Evolutionary conservation across 2,113 vertebrate species (phyloP).

Genomic region (Mola mola): DNA sequence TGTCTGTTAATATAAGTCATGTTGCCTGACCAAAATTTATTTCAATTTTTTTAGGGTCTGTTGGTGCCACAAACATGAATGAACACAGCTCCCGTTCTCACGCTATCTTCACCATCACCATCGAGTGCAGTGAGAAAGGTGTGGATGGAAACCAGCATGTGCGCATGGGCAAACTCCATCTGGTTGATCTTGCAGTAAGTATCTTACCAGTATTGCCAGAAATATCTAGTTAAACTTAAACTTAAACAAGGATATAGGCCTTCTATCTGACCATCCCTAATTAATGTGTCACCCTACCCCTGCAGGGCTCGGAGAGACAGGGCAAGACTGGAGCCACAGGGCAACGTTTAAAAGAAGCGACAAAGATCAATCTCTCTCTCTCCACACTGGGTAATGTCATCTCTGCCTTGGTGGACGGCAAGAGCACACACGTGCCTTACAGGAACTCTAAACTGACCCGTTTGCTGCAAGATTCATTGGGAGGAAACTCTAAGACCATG

Average conservation of each 20-base stretch:
- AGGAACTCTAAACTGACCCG: conserved; percentile 97
- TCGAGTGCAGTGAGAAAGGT: conserved; percentile 98
- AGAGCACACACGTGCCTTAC: conserved; percentile 98
- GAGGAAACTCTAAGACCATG: conserved; percentile 99
- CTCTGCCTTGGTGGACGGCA: conserved; percentile 97
- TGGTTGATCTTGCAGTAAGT: conserved; percentile 96
- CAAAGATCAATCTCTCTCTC: conserved; percentile 97
- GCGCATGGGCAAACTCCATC: conserved; percentile 96
- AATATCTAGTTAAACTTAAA: not conserved
- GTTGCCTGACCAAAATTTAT: not conserved
- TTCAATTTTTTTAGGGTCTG: conserved; percentile 84
- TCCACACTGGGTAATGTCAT: conserved; percentile 98
- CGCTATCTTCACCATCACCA: conserved; percentile 98
- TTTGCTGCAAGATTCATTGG: conserved; percentile 95
- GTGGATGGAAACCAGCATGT: conserved; percentile 96
- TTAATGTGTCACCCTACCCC: not conserved
- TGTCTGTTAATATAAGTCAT: not conserved
- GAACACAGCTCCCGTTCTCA: conserved; percentile 98
- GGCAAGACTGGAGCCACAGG: conserved; percentile 98
- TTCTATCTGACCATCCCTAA: not conserved
- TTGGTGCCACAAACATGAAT: conserved; percentile 98
- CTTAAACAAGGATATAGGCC: not conserved
- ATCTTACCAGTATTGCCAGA: not conserved
- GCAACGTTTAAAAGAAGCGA: conserved; percentile 96
- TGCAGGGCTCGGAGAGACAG: conserved; percentile 95